These are phyloP conservation scores for Cassiopea xamachana DNA, from an alignment of 30 jellyfish, hydroid and myxozoan genomes.

Conservation along the genomic window DNA sequence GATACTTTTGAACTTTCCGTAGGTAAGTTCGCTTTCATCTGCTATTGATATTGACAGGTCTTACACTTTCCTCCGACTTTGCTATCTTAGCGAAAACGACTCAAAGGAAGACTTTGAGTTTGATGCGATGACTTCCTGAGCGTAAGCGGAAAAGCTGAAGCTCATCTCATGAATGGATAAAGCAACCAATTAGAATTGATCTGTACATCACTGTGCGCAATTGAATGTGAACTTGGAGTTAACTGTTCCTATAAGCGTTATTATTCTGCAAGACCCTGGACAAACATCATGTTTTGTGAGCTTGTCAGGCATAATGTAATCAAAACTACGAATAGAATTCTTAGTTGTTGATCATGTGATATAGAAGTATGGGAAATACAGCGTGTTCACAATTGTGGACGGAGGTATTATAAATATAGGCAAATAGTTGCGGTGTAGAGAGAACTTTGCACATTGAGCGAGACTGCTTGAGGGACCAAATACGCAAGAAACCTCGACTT, in stretches of 20 bases:
- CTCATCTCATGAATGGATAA: neutral
- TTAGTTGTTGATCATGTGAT: neutral
- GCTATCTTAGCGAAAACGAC: no score
- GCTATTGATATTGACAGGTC: no score
- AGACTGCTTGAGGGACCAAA: neutral
- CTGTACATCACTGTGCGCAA: neutral
- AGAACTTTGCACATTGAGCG: neutral
- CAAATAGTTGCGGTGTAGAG: neutral
- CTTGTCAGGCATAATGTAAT: neutral
- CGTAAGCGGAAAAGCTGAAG: no score
- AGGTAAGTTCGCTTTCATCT: no score
- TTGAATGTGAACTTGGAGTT: neutral
- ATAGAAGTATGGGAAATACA: neutral
- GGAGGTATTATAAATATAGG: neutral
- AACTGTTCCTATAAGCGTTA: neutral
- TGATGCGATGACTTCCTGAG: no score
- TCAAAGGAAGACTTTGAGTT: no score
- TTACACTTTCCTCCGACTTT: no score
- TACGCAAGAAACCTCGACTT: neutral
- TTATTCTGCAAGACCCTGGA: neutral
- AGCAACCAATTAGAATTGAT: neutral
- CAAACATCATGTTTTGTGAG: neutral
- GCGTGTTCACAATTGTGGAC: neutral
- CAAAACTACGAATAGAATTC: neutral
- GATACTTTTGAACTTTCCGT: no score